Evolutionary conservation across 2,888 invertebrate genomes (phyloP).

Genomic region (Drosophila falleni): DNA sequence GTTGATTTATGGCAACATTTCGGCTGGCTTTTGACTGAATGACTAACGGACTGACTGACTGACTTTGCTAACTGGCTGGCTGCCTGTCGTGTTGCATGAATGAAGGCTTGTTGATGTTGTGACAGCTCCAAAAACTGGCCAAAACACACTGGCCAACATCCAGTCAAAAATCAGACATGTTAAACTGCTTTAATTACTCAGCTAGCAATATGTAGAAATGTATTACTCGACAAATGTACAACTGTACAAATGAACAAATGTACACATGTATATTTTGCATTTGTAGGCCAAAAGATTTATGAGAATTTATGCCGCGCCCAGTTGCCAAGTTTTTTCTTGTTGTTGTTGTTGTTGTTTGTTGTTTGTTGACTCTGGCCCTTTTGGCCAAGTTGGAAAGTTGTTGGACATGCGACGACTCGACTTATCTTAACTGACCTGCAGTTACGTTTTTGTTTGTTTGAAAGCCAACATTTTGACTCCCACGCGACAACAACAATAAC

Average conservation of each 20-base stretch:
- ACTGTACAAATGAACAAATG: slow-evolving; percentile 38
- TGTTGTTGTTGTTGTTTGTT: background rate
- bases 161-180: slow-evolving; percentile 63
- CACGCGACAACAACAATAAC: slow-evolving; percentile 71
- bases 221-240: slow-evolving; percentile 21
- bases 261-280: slow-evolving; percentile 35
- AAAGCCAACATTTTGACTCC: slow-evolving; percentile 76
- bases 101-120: slow-evolving; percentile 80
- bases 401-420: slow-evolving; percentile 54
- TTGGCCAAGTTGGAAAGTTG: slow-evolving; percentile 75
- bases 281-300: slow-evolving; percentile 70
- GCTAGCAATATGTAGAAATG: slow-evolving; percentile 37
- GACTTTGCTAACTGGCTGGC: slow-evolving; percentile 36
- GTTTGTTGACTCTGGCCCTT: slow-evolving; percentile 51
- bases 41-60: slow-evolving; percentile 53
- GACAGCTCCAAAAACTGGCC: slow-evolving; percentile 74
- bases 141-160: slow-evolving; percentile 36
- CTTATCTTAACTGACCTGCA: slow-evolving; percentile 76
- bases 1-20: slow-evolving; percentile 80
- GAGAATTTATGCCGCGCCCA: slow-evolving; percentile 74
- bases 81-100: slow-evolving; percentile 72
- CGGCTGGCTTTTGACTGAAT: slow-evolving; percentile 69
- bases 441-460: slow-evolving; percentile 61
- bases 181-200: slow-evolving; percentile 80
- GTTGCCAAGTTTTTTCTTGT: slow-evolving; percentile 12